Conservation (phyloP, 1,140 invertebrate species). For the Leguminivora glycinivorella region DNA sequence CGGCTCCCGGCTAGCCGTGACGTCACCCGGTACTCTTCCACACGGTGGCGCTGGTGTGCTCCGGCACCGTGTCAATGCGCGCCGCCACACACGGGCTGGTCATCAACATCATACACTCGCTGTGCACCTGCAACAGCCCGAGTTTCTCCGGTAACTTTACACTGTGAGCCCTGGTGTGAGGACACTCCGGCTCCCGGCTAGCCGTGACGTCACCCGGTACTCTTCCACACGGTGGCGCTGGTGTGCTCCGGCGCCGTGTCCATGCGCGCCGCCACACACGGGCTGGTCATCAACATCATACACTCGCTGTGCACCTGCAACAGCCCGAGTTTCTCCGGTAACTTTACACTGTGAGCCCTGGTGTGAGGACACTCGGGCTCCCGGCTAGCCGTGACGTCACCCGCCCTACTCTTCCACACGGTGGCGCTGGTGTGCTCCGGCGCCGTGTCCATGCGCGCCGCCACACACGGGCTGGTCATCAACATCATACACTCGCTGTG, state of each 20-base stretch:
- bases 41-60: slow-evolving; percentile 96
- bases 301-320: slow-evolving; percentile 98
- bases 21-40: slow-evolving; percentile 97
- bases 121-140: slow-evolving; percentile 98
- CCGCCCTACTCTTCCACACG: slow-evolving; percentile 96
- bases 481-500: slow-evolving; percentile 99
- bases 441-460: slow-evolving; percentile 95
- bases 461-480: slow-evolving; percentile 97
- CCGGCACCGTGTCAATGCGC: slow-evolving; percentile 96
- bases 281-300: slow-evolving; percentile 98
- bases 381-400: slow-evolving; percentile 96
- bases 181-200: no score
- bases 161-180: no score
- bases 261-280: slow-evolving; percentile 96
- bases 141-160: slow-evolving; percentile 86
- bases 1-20: slow-evolving; percentile 97
- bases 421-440: slow-evolving; percentile 97
- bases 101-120: slow-evolving; percentile 98
- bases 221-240: slow-evolving; percentile 97
- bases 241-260: slow-evolving; percentile 96
- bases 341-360: slow-evolving; percentile 32
- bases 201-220: slow-evolving; percentile 96
- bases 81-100: slow-evolving; percentile 98
- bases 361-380: no score
- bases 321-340: slow-evolving; percentile 93